Percentiles rank a stretch among this genome's conserved stretches.
phyloP scores from a whole-genome alignment of 2,888 invertebrate species.

The Euphydryas editha region DNA sequence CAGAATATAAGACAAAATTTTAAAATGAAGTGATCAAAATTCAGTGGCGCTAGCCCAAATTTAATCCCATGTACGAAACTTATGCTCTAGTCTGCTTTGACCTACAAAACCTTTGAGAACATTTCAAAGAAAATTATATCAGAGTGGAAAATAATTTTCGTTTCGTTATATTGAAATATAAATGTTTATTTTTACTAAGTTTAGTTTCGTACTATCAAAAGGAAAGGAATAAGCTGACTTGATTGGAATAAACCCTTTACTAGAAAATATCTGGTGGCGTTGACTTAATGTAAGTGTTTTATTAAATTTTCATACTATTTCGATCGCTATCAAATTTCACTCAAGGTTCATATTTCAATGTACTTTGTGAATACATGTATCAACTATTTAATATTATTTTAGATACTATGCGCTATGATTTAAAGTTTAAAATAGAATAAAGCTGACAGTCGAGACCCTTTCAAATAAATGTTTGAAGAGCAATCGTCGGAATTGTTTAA shows the following conservation, averaged over 20 bases:
- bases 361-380: not conserved
- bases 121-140: too few species aligned
- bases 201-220: not conserved
- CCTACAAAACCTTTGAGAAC: too few species aligned
- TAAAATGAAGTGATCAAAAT: too few species aligned
- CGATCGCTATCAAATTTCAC: not conserved
- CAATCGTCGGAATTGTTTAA: not conserved
- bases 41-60: too few species aligned
- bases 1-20: too few species aligned
- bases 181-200: too few species aligned
- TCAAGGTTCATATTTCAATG: not conserved
- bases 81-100: too few species aligned
- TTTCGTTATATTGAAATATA: too few species aligned
- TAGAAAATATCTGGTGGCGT: conserved; percentile 1
- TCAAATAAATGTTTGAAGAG: not conserved
- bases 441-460: not conserved
- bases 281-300: not conserved
- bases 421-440: not conserved
- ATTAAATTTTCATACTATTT: not conserved
- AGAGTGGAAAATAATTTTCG: too few species aligned
- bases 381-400: not conserved
- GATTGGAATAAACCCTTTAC: not conserved
- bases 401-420: too few species aligned
- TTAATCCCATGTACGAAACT: too few species aligned
- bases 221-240: not conserved